Conservation (phyloP, 2,797 vertebrate species). For the Dryobates pubescens region DNA sequence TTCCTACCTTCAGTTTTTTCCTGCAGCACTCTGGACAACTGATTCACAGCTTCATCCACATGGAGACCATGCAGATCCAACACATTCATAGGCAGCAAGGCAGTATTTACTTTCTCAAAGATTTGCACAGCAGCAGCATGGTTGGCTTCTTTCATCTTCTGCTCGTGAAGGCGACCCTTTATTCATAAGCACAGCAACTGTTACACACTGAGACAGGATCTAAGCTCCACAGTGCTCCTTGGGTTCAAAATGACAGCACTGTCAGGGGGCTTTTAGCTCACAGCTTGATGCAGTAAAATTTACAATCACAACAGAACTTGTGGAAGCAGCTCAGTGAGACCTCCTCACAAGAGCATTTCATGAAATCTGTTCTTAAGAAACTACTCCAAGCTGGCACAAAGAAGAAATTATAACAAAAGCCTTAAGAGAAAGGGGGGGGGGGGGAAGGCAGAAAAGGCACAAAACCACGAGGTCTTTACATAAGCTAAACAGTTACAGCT, state of each 20-base stretch:
- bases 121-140: constrained; percentile 90
- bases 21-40: constrained; percentile 85
- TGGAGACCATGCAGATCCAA: constrained; percentile 98
- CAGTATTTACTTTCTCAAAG: constrained; percentile 92
- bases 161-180: constrained; percentile 90
- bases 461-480: not conserved
- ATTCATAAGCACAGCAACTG: constrained; percentile 51
- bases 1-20: constrained; percentile 88
- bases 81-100: constrained; percentile 91
- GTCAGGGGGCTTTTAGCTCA: constrained; percentile 5
- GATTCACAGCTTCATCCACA: constrained; percentile 90
- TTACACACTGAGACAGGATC: not conserved
- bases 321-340: not conserved
- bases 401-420: not conserved
- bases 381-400: constrained; percentile 13
- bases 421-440: not conserved
- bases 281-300: constrained; percentile 5
- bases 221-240: not conserved
- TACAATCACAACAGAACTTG: not conserved
- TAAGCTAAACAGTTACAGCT: not conserved
- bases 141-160: constrained; percentile 94
- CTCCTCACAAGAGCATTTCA: not conserved
- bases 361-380: not conserved
- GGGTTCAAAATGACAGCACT: constrained; percentile 1
- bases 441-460: not conserved